Evolutionary conservation across 2,797 vertebrate species (phyloP).

Genomic region (Pseudochromis fuscus): DNA sequence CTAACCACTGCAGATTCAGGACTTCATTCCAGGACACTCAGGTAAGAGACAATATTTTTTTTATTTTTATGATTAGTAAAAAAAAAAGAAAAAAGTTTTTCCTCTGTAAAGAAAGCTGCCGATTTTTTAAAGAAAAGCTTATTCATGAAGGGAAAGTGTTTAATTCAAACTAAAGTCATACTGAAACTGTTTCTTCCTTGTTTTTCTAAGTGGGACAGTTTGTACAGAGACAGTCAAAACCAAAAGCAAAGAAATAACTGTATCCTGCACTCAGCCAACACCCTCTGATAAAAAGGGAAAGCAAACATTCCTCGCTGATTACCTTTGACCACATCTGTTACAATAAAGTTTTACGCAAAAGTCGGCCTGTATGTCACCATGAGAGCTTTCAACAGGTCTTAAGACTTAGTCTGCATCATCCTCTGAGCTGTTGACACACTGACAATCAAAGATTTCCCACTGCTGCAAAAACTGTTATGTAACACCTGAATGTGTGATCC

Average conservation of each 20-base stretch:
- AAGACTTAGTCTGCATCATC: conserved; percentile 13
- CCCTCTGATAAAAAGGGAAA: conserved; percentile 55
- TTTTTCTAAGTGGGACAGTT: background rate
- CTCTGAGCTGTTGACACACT: background rate
- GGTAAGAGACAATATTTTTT: conserved; percentile 55
- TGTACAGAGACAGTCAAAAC: background rate
- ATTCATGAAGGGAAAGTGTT: background rate
- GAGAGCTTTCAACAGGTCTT: conserved; percentile 17
- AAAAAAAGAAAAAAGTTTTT: background rate
- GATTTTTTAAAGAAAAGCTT: background rate
- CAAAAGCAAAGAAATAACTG: background rate
- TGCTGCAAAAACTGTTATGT: conserved; percentile 7
- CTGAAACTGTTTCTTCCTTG: background rate
- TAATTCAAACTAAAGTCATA: background rate
- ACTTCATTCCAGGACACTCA: background rate
- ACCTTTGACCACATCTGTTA: conserved; percentile 46
- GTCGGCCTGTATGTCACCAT: background rate
- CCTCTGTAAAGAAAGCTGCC: background rate
- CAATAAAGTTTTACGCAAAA: background rate
- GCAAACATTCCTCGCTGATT: conserved; percentile 59
- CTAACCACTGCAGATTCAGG: background rate
- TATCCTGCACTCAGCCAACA: conserved; percentile 36
- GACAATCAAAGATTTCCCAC: too few relatives aligned
- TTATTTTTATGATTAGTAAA: background rate
- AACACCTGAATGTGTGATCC: background rate